Evolutionary conservation across 2,888 invertebrate species (phyloP).

Genomic region (Pristionchus fissidentatus): DNA sequence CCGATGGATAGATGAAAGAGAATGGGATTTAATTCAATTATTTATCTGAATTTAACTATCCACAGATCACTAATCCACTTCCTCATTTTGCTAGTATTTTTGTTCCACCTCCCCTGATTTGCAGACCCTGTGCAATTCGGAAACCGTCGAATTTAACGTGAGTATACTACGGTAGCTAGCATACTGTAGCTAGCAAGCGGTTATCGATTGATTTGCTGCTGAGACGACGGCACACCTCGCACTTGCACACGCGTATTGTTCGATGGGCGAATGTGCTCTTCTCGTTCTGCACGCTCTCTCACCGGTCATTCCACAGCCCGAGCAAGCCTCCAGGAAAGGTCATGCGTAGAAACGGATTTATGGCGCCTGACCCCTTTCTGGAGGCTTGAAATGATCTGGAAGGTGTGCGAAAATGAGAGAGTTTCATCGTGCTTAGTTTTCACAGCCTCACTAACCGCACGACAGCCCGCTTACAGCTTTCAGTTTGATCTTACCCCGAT

Average conservation of each 20-base stretch:
- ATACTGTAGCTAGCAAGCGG: background rate
- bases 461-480: conserved; percentile 7
- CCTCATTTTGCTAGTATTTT: too few relatives aligned
- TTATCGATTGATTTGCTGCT: background rate
- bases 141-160: conserved; percentile 25
- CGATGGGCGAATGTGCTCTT: too few relatives aligned
- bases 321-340: too few relatives aligned
- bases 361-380: too few relatives aligned
- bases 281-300: conserved; percentile 1
- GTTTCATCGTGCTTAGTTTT: too few relatives aligned
- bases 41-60: too few relatives aligned
- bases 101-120: background rate
- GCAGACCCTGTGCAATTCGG: conserved; percentile 16
- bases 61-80: too few relatives aligned
- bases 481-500: background rate
- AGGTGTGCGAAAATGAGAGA: too few relatives aligned
- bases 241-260: background rate
- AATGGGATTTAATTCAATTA: too few relatives aligned
- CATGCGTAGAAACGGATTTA: too few relatives aligned
- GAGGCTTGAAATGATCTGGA: too few relatives aligned
- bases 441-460: conserved; percentile 13
- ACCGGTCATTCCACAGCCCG: background rate
- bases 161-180: background rate
- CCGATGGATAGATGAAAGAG: too few relatives aligned
- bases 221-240: background rate